Percentiles rank a stretch among this genome's conserved stretches.
Conservation (phyloP, 2,797 vertebrate species). For the Anas acuta region DNA sequence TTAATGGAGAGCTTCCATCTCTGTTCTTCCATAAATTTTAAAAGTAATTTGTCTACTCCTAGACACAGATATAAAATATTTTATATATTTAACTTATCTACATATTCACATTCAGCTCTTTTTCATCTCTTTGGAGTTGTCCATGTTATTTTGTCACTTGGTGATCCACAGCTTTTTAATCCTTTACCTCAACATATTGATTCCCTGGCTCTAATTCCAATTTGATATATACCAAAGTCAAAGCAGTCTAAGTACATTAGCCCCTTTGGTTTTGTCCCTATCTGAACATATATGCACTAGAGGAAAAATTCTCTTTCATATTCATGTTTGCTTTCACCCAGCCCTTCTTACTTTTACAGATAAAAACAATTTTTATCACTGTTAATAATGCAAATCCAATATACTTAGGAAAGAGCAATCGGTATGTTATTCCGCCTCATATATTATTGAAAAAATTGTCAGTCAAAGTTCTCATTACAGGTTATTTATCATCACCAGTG, state of each 20-base stretch:
- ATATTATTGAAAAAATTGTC: background rate
- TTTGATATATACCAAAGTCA: background rate
- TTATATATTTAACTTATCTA: background rate
- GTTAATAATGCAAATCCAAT: slow-evolving; percentile 11
- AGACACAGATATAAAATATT: background rate
- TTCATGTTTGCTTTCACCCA: background rate
- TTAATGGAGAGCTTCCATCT: background rate
- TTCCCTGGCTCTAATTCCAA: background rate
- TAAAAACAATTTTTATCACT: background rate
- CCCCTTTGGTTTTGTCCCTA: background rate
- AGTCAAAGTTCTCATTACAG: background rate
- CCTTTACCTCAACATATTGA: background rate
- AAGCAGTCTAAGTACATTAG: background rate
- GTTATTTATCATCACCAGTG: background rate
- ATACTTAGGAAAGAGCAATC: background rate
- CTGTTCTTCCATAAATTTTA: background rate
- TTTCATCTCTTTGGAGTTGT: background rate
- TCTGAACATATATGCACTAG: accelerated
- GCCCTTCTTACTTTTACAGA: background rate
- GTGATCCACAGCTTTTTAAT: background rate
- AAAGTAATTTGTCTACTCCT: background rate
- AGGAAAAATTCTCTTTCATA: background rate
- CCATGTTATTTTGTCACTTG: background rate
- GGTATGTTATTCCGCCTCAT: background rate
- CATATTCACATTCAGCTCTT: background rate